Conservation (phyloP, 2,888 invertebrate species). For the Lepidocyrtoides sp. region DNA sequence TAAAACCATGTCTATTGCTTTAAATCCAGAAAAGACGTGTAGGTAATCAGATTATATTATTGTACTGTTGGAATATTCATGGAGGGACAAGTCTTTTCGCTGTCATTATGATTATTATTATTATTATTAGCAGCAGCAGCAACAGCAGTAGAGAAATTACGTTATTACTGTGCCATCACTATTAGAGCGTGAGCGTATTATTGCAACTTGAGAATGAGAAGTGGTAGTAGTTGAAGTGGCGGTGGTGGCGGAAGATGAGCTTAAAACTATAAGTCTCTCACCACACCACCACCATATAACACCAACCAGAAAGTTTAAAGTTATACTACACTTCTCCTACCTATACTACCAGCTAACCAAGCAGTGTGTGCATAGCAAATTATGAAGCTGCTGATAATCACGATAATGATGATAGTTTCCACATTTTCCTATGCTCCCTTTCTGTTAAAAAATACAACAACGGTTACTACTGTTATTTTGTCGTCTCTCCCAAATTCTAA, state of each 20-base stretch:
- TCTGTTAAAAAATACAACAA: neutral
- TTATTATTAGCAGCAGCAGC: conserved; percentile 47
- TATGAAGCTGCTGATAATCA: conserved; percentile 81
- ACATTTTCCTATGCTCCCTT: conserved; percentile 60
- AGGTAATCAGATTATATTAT: conserved; percentile 74
- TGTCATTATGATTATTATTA: conserved; percentile 57
- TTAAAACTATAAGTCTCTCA: conserved; percentile 41
- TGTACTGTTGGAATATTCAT: conserved; percentile 74
- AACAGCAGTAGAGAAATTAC: conserved; percentile 28
- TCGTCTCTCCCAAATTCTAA: conserved; percentile 39
- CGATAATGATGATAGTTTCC: conserved; percentile 81
- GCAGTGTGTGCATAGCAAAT: conserved; percentile 65
- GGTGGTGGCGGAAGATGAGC: conserved; percentile 20
- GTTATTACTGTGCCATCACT: conserved; percentile 31
- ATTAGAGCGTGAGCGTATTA: neutral
- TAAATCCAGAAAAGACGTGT: conserved; percentile 30
- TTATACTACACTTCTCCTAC: neutral
- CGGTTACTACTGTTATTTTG: conserved; percentile 23
- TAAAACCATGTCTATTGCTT: neutral
- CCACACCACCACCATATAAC: neutral
- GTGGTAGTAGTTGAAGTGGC: conserved; percentile 16
- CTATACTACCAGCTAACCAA: neutral
- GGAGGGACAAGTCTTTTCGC: conserved; percentile 52
- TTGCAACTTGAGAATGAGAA: conserved; percentile 43
- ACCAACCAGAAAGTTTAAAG: neutral